Evolutionary conservation across 92 coral and sea anemone species (phyloP), one percentile per base, ranked within the genome.

Genomic region (Palythoa grandis): DNA sequence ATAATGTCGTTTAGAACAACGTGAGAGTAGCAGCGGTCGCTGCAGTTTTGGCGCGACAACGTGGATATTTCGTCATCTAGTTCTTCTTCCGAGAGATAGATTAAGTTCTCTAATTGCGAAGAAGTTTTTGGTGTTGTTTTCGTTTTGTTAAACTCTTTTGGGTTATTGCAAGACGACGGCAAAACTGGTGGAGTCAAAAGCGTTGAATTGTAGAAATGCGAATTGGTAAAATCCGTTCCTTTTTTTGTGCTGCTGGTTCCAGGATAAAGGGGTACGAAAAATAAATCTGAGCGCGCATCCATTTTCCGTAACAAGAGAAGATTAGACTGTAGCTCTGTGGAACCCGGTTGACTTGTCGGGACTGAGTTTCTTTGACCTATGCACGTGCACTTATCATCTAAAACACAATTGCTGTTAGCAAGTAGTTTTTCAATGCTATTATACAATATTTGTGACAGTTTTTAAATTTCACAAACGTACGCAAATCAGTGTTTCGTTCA

Each of bases 1-100:
- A 94, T 94, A 83, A 94, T 94, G 78, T 94, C 98, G 71, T 94
- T 94, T 39, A 94, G 83, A 65, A 94, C 86, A 78, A 94, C 92
- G 61, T 92, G 92, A 69, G 98, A 90, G 50, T 88, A 39, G 57
- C 77, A 70, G 87, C 86, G 82, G 63, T 84, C 68, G 10, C 83
- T 58, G 83, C 74, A 2, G 9, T 68, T 69, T 77, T 92, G 92
- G 78, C 90, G 91, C 58, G 86, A 72, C 66, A 84, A 75, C 70
- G 87, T 86, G 76, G 86, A 86, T 47, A 84, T 83, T 24, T 87
- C 90, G 16, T 87, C 90, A 14, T 82, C 91, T 14, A 89, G 79
- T 20, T 93, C 96, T 37, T 78, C 75, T 11, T 89, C 85, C 52
- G 85, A 85, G 25, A 89, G 63, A 69, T 72, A 70, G 40, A 72